Percentiles rank a stretch among this genome's conserved stretches.
These are phyloP conservation scores for Limnodromus scolopaceus DNA, from an alignment of 2,797 vertebrate species.

Conservation along the genomic window DNA sequence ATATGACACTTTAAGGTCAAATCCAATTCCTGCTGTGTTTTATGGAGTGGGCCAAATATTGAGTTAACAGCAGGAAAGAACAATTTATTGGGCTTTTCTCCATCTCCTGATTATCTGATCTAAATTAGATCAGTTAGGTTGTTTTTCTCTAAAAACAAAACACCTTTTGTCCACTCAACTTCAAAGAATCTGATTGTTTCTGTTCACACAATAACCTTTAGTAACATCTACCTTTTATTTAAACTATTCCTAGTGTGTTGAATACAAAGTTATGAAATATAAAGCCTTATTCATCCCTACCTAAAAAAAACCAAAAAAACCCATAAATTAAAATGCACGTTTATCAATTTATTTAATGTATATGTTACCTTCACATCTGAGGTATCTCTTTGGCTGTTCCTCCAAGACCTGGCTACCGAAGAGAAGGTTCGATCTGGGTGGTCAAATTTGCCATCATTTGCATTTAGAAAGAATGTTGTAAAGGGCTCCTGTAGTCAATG, in stretches of 20 bases:
- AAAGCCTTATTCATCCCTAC: background rate
- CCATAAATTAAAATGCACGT: background rate
- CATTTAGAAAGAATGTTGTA: slow-evolving; percentile 96
- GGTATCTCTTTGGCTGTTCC: slow-evolving; percentile 97
- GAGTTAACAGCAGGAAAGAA: slow-evolving; percentile 88
- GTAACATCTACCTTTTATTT: background rate
- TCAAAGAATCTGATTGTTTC: slow-evolving; percentile 63
- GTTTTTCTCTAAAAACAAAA: slow-evolving; percentile 65
- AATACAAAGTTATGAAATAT: background rate
- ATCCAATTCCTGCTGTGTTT: slow-evolving; percentile 88
- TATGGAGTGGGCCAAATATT: slow-evolving; percentile 88
- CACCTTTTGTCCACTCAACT: slow-evolving; percentile 62
- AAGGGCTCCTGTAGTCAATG: slow-evolving; percentile 89
- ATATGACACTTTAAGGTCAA: slow-evolving; percentile 99
- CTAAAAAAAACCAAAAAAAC: background rate
- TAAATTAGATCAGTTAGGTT: slow-evolving; percentile 75
- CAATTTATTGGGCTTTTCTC: slow-evolving; percentile 79
- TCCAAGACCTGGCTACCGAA: slow-evolving; percentile 93
- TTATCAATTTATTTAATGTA: background rate
- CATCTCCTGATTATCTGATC: slow-evolving; percentile 77
- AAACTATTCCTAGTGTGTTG: background rate
- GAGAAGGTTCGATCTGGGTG: slow-evolving; percentile 95
- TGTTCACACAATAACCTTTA: slow-evolving; percentile 22
- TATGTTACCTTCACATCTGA: slow-evolving; percentile 92
- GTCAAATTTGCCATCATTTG: slow-evolving; percentile 94